Percentiles rank a stretch among this genome's conserved stretches.
phyloP scores from a whole-genome alignment of 2,113 vertebrate genomes.

The Calyptommatus sinebrachiatus region DNA sequence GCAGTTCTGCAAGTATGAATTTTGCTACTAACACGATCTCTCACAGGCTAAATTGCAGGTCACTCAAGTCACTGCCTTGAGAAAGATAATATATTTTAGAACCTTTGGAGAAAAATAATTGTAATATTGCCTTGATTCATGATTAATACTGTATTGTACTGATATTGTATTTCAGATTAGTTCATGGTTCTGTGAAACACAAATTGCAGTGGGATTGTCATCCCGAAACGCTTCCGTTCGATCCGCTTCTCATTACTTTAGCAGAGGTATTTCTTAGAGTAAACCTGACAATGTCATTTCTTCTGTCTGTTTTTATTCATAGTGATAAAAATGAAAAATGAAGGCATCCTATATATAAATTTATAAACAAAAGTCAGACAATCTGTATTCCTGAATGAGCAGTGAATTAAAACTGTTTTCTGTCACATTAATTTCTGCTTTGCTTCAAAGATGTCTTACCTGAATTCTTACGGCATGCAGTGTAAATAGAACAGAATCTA shows the following conservation, averaged over 20 bases:
- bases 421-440: too few species aligned
- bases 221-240: conserved; percentile 76
- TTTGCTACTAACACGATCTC: too few species aligned
- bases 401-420: too few species aligned
- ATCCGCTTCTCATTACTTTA: conserved; percentile 79
- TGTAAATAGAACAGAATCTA: too few species aligned
- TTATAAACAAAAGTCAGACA: too few species aligned
- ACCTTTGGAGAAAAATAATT: neutral
- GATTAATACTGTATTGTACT: conserved; percentile 15
- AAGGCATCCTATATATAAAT: too few species aligned
- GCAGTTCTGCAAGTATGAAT: too few species aligned
- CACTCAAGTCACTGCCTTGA: neutral
- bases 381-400: too few species aligned
- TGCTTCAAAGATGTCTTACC: too few species aligned
- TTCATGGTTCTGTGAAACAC: conserved; percentile 82
- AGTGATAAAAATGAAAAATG: neutral
- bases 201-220: conserved; percentile 76
- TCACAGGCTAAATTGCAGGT: too few species aligned
- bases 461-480: too few species aligned
- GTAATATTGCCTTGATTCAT: neutral
- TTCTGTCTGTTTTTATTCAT: neutral
- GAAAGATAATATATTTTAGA: neutral
- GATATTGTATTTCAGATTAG: conserved; percentile 64
- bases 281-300: neutral
- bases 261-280: conserved; percentile 70